These are phyloP conservation scores for Chondrilla cf. caribensis DNA, from an alignment of 37 sponge, comb jelly and placozoan species.

Conservation along the genomic window DNA sequence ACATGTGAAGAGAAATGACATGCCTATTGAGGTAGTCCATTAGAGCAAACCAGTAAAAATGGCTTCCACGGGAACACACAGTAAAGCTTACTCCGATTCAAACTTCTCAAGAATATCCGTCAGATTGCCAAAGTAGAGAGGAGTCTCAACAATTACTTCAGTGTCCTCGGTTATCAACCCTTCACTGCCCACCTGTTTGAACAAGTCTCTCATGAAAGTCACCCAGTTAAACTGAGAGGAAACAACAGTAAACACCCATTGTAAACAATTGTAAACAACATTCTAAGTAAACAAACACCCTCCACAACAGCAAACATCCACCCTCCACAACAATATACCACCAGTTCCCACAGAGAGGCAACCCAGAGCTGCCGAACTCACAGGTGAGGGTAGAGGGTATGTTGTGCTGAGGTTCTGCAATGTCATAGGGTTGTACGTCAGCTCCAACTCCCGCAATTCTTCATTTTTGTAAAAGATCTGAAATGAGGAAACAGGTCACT, in stretches of 20 bases:
- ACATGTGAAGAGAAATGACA: background rate
- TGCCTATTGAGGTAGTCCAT: background rate
- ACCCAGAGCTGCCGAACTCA: background rate
- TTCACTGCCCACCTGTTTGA: background rate
- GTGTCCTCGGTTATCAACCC: background rate
- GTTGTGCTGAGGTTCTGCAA: background rate
- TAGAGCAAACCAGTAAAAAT: no score
- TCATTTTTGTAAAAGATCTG: slow-evolving; percentile 48
- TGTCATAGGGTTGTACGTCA: slow-evolving; percentile 34
- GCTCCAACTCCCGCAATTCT: slow-evolving; percentile 25
- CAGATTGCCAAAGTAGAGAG: background rate
- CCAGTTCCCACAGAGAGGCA: background rate
- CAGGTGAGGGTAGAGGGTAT: background rate
- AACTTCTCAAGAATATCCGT: background rate
- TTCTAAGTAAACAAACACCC: no score
- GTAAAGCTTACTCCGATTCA: slow-evolving; percentile 13
- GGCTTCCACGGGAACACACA: background rate
- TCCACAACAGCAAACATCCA: no score
- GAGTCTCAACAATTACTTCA: slow-evolving; percentile 11
- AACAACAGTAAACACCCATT: background rate
- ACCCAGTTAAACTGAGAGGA: slow-evolving; percentile 51
- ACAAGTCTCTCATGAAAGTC: background rate
- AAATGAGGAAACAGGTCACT: background rate
- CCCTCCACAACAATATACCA: no score
- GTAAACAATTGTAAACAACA: background rate